Evolutionary conservation across 2,888 invertebrate genomes (phyloP).

Genomic region (Sinelater perroti): DNA sequence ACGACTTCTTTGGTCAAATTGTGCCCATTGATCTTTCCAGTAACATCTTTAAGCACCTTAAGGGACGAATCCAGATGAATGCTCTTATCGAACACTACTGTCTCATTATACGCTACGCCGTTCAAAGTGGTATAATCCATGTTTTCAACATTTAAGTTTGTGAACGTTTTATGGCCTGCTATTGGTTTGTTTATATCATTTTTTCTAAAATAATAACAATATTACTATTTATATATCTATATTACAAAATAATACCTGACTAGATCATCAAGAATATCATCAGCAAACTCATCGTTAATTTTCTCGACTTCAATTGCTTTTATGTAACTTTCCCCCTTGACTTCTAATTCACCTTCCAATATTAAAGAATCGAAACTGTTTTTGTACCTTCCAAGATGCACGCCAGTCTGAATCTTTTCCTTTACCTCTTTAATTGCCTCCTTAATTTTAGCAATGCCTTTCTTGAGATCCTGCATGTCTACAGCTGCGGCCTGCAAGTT

Average conservation of each 20-base stretch:
- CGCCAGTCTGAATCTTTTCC: slow-evolving; percentile 35
- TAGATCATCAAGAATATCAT: slow-evolving; percentile 51
- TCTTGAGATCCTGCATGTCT: not conserved
- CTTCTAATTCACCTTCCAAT: slow-evolving; percentile 53
- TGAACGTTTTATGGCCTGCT: slow-evolving; percentile 51
- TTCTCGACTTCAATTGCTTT: slow-evolving; percentile 47
- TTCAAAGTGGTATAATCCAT: slow-evolving; percentile 51
- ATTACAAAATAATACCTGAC: slow-evolving; percentile 34
- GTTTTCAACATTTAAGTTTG: slow-evolving; percentile 47
- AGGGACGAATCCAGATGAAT: slow-evolving; percentile 43
- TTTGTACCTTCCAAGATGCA: slow-evolving; percentile 12
- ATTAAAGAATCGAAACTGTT: slow-evolving; percentile 44
- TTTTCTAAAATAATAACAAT: slow-evolving; percentile 43
- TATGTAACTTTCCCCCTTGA: slow-evolving; percentile 50
- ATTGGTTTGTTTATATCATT: slow-evolving; percentile 44
- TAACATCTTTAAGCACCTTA: slow-evolving; percentile 40
- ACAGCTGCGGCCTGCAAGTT: not conserved
- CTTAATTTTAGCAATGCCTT: slow-evolving; percentile 28
- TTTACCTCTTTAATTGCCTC: slow-evolving; percentile 38
- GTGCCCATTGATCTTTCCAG: slow-evolving; percentile 41
- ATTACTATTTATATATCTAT: not conserved
- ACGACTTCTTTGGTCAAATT: slow-evolving; percentile 46
- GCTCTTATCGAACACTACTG: slow-evolving; percentile 41
- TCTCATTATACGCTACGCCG: slow-evolving; percentile 44
- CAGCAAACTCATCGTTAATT: slow-evolving; percentile 53